Conservation (phyloP, 2,797 vertebrate genomes). For the Margarornis squamiger region DNA sequence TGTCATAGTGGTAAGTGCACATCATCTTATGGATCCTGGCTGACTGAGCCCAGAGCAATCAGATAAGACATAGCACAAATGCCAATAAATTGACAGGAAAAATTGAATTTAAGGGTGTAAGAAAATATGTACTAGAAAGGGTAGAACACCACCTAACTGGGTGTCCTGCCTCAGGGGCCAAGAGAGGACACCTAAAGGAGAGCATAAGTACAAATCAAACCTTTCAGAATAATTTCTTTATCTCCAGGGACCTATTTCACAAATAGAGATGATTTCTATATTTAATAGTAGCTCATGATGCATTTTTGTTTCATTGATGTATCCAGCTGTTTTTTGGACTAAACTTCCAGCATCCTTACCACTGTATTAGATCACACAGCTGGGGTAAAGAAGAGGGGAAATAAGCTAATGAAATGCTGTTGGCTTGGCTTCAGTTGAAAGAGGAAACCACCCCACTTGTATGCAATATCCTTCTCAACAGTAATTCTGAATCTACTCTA, state of each 20-base stretch:
- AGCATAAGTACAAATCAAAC: background rate
- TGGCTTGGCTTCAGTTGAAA: conserved; percentile 32
- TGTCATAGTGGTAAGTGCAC: background rate
- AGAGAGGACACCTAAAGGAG: background rate
- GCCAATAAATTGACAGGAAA: background rate
- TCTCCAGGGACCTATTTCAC: background rate
- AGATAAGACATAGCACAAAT: background rate
- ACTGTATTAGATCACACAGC: background rate
- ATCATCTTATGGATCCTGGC: background rate
- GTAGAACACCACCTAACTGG: background rate
- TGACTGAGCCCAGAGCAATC: background rate
- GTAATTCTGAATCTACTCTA: background rate
- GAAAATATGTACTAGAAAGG: background rate
- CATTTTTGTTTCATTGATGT: background rate
- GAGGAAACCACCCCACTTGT: conserved; percentile 36
- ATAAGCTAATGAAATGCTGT: background rate
- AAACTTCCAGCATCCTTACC: background rate
- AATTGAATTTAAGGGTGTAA: background rate
- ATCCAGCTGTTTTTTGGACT: background rate
- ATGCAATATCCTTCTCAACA: conserved; percentile 55
- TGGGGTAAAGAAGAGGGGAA: background rate
- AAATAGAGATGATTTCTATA: background rate
- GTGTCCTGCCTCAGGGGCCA: background rate
- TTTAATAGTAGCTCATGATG: background rate
- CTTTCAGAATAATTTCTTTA: background rate